These are phyloP conservation scores for Myotis yumanensis DNA, from an alignment of 2,113 vertebrate species.

Conservation along the genomic window DNA sequence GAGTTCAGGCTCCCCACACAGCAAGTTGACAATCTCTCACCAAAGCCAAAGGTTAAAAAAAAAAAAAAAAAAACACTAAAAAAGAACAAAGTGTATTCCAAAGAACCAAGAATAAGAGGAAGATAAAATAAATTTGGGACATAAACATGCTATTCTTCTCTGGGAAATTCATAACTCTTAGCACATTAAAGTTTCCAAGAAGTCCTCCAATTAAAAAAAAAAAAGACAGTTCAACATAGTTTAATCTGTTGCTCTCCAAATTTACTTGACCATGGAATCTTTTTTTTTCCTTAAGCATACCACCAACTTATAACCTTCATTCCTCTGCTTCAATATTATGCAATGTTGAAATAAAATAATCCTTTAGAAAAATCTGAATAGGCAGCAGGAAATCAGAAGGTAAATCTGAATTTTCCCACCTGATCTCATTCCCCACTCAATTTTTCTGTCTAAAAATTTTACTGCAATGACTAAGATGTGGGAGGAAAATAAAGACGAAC, in stretches of 20 bases:
- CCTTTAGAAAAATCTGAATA: conserved; percentile 26
- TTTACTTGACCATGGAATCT: conserved; percentile 16
- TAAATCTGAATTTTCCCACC: conserved; percentile 11
- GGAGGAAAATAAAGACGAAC: neutral
- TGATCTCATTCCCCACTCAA: conserved; percentile 27
- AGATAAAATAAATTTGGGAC: conserved; percentile 49
- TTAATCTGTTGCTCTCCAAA: neutral
- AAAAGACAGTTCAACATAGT: neutral
- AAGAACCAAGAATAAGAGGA: conserved; percentile 21
- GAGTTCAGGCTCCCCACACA: too few relatives aligned
- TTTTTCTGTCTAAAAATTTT: conserved; percentile 32
- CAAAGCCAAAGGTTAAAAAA: conserved; percentile 28
- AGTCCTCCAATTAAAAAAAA: neutral
- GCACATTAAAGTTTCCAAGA: neutral
- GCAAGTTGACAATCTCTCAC: neutral
- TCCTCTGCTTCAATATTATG: neutral
- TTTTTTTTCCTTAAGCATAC: neutral
- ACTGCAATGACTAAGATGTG: conserved; percentile 11
- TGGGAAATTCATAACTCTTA: neutral
- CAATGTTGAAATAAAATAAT: conserved; percentile 49
- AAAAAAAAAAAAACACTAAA: conserved; percentile 2
- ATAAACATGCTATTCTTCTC: neutral
- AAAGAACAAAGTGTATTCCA: neutral
- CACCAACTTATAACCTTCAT: neutral
- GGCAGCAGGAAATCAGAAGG: neutral